phyloP scores from a whole-genome alignment of 2,113 vertebrate species.

The Formicarius rufipectus region DNA sequence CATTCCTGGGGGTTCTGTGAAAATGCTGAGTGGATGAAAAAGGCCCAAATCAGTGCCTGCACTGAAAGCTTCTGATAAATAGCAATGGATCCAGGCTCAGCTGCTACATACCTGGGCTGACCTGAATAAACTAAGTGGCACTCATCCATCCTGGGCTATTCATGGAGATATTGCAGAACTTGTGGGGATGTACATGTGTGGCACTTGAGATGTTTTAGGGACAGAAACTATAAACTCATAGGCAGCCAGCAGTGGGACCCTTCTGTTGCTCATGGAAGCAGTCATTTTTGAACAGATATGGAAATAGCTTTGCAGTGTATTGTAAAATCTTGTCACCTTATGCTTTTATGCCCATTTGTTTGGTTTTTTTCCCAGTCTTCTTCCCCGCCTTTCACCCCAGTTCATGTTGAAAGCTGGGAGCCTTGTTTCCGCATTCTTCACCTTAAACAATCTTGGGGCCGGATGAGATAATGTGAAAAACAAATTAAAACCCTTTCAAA shows the following conservation, averaged over 20 bases:
- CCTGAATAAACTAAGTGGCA: rapidly evolving
- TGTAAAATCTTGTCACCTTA: background rate
- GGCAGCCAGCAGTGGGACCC: rapidly evolving
- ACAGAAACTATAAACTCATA: background rate
- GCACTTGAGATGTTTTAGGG: background rate
- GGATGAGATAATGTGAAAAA: background rate
- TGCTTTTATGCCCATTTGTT: background rate
- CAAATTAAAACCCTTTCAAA: background rate
- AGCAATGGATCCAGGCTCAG: background rate
- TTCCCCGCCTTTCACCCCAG: background rate
- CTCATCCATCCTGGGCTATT: rapidly evolving
- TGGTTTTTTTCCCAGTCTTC: background rate
- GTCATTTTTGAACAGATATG: background rate
- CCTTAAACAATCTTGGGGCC: background rate
- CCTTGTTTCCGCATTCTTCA: background rate
- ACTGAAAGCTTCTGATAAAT: background rate
- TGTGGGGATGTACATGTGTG: rapidly evolving
- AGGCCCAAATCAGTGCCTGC: background rate
- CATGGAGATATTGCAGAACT: rapidly evolving
- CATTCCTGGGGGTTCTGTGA: background rate
- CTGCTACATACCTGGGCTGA: background rate
- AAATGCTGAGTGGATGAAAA: background rate
- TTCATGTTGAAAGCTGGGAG: background rate
- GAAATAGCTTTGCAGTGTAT: background rate
- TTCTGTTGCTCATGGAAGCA: background rate